A percentile compares a stretch with the other conserved stretches of the same genome.
Conservation (phyloP, 2,797 vertebrate species). For the Ceyx erithaca region DNA sequence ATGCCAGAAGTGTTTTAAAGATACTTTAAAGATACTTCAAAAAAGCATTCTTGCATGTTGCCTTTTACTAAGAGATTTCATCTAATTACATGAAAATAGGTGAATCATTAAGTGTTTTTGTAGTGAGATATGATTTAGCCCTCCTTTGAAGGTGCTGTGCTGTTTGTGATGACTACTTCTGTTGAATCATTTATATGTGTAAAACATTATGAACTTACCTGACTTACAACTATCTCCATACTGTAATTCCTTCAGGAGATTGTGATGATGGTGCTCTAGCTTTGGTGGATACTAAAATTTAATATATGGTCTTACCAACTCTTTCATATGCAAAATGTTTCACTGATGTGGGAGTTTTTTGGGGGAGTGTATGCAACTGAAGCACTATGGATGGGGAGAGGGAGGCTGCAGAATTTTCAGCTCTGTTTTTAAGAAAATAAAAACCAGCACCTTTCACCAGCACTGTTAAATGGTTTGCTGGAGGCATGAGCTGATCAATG, state of each 20-base stretch:
- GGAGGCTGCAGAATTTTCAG: not conserved
- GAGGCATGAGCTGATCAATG: rapidly evolving
- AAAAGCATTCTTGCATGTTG: not conserved
- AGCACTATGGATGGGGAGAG: not conserved
- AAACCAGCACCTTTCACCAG: not conserved
- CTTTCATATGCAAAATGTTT: not conserved
- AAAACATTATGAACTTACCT: not conserved
- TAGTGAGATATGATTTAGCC: not conserved
- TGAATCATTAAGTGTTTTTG: not conserved
- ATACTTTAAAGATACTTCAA: not conserved
- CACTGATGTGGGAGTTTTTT: not conserved
- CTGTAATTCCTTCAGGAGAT: not conserved
- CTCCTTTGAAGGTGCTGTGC: not conserved
- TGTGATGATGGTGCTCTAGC: not conserved
- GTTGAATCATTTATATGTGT: not conserved
- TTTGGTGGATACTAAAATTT: not conserved
- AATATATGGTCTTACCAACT: not conserved
- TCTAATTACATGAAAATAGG: not conserved
- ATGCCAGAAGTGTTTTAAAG: not conserved
- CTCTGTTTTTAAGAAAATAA: not conserved
- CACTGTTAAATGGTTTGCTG: not conserved
- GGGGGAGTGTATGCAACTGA: not conserved
- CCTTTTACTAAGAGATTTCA: not conserved
- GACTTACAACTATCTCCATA: not conserved
- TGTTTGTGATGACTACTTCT: not conserved